phyloP scores from a whole-genome alignment of 2,113 vertebrate species.

The Alouatta palliata region DNA sequence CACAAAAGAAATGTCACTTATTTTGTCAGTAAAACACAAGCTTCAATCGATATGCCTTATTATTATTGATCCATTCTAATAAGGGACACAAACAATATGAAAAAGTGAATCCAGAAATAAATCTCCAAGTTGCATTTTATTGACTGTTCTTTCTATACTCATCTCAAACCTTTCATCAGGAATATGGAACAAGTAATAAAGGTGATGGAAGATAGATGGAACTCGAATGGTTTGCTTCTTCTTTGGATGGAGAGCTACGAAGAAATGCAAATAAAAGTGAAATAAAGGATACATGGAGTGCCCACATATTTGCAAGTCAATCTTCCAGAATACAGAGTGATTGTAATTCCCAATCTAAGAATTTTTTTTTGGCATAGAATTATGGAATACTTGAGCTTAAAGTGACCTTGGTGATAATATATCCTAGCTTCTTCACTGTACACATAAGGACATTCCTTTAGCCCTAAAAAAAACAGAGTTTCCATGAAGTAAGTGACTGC shows the following conservation, averaged over 20 bases:
- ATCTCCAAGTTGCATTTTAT: neutral
- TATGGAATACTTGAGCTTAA: neutral
- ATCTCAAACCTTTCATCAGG: neutral
- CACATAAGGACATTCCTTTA: neutral
- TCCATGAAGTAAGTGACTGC: neutral
- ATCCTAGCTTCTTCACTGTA: neutral
- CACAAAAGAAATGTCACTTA: neutral
- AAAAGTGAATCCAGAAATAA: conserved; percentile 1
- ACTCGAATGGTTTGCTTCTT: neutral
- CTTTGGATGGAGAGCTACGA: neutral
- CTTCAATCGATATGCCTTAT: neutral
- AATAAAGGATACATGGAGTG: neutral
- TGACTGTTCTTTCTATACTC: neutral
- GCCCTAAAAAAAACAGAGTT: neutral
- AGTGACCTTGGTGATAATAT: neutral
- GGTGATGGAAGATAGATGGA: neutral
- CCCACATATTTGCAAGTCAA: neutral
- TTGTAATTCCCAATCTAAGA: neutral
- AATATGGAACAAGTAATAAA: conserved; percentile 24
- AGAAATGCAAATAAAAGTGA: neutral
- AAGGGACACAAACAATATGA: neutral
- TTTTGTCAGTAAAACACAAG: neutral
- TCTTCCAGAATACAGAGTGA: neutral
- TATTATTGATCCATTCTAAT: neutral
- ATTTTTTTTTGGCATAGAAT: neutral